Evolutionary conservation across 2,888 invertebrate genomes (phyloP).

Genomic region (Apodemia hepburni): DNA sequence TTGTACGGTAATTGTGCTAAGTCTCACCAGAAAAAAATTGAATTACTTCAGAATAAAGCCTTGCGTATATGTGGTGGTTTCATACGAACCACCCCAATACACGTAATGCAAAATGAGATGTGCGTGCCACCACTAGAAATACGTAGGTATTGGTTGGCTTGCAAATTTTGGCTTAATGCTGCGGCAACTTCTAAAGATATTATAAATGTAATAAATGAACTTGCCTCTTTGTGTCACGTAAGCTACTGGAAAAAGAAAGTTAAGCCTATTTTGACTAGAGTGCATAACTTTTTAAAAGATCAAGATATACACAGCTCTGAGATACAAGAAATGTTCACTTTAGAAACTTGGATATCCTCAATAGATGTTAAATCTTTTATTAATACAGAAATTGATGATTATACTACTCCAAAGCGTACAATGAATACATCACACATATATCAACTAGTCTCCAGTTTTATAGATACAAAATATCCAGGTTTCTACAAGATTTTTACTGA

Average conservation of each 20-base stretch:
- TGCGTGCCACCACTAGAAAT: not conserved
- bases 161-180: constrained; percentile 19
- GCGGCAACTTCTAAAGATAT: not conserved
- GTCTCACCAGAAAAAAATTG: constrained; percentile 25
- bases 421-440: no score
- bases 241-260: not conserved
- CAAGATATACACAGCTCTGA: no score
- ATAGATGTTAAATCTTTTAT: no score
- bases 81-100: constrained; percentile 16
- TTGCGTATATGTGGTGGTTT: constrained; percentile 15
- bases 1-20: constrained; percentile 21
- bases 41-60: constrained; percentile 31
- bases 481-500: no score
- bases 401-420: no score
- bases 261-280: not conserved
- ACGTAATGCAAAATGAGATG: constrained; percentile 16
- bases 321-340: no score
- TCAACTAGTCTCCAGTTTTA: no score
- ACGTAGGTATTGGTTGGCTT: constrained; percentile 16
- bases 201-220: not conserved
- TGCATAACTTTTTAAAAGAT: no score
- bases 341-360: no score
- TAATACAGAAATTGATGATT: no score
- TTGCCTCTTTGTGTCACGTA: not conserved
- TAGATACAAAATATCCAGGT: no score